These are phyloP conservation scores for Hofmannophila pseudospretella DNA, from an alignment of 2,888 invertebrate species.

Conservation along the genomic window DNA sequence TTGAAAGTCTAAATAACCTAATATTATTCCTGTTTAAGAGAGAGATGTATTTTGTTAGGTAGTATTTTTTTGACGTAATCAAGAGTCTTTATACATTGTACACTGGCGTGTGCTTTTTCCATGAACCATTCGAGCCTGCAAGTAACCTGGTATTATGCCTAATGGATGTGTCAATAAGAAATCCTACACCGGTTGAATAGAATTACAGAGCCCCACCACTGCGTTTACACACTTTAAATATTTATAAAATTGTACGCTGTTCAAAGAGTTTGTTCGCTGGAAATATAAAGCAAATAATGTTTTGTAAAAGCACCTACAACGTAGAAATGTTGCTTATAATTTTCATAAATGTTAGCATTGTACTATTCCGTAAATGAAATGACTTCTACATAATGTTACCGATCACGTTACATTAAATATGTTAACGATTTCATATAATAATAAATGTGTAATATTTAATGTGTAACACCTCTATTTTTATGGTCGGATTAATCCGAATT, in stretches of 20 bases:
- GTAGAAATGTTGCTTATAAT: too few relatives aligned
- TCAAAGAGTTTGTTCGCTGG: conserved; percentile 26
- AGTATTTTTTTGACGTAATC: too few relatives aligned
- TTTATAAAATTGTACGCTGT: conserved; percentile 56
- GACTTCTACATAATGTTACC: not conserved
- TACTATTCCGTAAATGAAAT: too few relatives aligned
- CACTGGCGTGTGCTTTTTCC: not conserved
- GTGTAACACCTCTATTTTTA: conserved; percentile 1
- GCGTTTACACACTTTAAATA: conserved; percentile 57
- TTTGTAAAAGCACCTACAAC: not conserved
- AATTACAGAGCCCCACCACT: conserved; percentile 52
- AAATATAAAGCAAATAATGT: conserved; percentile 13
- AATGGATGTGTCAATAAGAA: conserved; percentile 74
- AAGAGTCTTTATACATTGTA: too few relatives aligned
- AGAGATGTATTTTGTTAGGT: not conserved
- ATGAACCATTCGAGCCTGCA: not conserved
- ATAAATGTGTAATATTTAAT: too few relatives aligned
- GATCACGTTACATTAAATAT: not conserved
- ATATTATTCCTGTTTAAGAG: too few relatives aligned
- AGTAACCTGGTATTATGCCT: conserved; percentile 25
- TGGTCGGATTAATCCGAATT: conserved; percentile 10
- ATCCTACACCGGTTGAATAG: conserved; percentile 55
- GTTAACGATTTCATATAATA: not conserved
- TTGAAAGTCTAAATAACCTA: too few relatives aligned
- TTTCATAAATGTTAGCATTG: too few relatives aligned